phyloP scores from a whole-genome alignment of 1,140 invertebrate species.

The Acyrthosiphon pisum region DNA sequence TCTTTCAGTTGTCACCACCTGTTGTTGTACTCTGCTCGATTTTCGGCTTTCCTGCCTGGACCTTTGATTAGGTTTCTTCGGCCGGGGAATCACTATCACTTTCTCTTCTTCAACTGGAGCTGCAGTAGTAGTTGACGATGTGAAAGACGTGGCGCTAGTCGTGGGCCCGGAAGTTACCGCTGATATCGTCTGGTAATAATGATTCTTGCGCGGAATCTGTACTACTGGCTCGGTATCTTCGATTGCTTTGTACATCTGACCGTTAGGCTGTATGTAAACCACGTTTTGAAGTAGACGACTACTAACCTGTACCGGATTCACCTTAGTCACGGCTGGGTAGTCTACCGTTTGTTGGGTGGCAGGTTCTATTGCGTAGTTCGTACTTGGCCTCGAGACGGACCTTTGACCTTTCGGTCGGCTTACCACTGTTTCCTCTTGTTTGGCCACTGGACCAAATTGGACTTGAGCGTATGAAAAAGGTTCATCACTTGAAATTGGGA shows the following conservation, averaged over 20 bases:
- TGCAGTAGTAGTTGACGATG: background rate
- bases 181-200: background rate
- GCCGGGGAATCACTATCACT: slow-evolving; percentile 58
- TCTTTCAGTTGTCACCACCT: background rate
- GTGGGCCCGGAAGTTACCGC: background rate
- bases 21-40: slow-evolving; percentile 34
- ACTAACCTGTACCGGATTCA: background rate
- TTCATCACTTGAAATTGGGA: background rate
- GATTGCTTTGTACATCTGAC: slow-evolving; percentile 25
- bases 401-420: slow-evolving; percentile 21
- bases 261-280: background rate
- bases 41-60: slow-evolving; percentile 30
- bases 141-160: background rate
- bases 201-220: slow-evolving; percentile 25
- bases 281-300: background rate
- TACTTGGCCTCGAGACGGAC: background rate
- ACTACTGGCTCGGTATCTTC: slow-evolving; percentile 41
- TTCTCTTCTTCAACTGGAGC: background rate
- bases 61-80: slow-evolving; percentile 47
- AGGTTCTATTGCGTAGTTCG: background rate
- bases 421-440: background rate
- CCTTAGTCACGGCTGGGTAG: background rate
- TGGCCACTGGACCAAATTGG: background rate
- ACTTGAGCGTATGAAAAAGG: slow-evolving; percentile 42
- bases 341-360: slow-evolving; percentile 4